Percentiles rank a stretch among this genome's conserved stretches.
Conservation (phyloP, 2,888 invertebrate species). For the Parthenolecanium corni region DNA sequence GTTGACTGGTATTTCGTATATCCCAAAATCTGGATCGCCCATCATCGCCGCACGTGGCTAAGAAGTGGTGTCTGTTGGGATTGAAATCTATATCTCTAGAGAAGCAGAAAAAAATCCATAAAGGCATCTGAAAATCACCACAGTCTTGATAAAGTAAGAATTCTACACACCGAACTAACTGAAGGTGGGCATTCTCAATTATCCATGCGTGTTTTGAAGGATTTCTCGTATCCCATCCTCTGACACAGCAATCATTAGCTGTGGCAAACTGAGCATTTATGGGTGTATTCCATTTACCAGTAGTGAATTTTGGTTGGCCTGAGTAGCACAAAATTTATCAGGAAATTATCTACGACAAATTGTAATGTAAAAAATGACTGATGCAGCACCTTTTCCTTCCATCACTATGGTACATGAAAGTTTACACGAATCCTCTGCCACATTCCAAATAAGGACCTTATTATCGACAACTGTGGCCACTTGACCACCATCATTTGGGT, state of each 20-base stretch:
- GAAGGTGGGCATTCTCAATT: slow-evolving; percentile 77
- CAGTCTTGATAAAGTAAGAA: background rate
- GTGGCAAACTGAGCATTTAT: slow-evolving; percentile 74
- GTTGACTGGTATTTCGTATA: slow-evolving; percentile 64
- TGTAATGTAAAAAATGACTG: background rate
- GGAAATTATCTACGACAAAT: background rate
- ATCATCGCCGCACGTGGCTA: slow-evolving; percentile 92
- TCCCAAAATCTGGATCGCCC: slow-evolving; percentile 95
- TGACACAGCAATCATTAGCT: slow-evolving; percentile 70
- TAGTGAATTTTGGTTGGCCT: slow-evolving; percentile 65
- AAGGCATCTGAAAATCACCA: background rate
- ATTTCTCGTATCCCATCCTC: slow-evolving; percentile 74
- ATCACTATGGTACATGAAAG: slow-evolving; percentile 36
- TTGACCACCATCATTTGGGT: slow-evolving; percentile 62
- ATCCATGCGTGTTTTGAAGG: slow-evolving; percentile 65
- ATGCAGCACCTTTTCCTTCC: slow-evolving; percentile 39
- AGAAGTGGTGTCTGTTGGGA: slow-evolving; percentile 89
- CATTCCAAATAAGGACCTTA: slow-evolving; percentile 64
- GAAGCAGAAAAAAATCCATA: background rate
- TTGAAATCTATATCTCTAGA: slow-evolving; percentile 84
- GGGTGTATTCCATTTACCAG: slow-evolving; percentile 92
- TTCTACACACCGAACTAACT: slow-evolving; percentile 50
- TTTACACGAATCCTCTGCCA: slow-evolving; percentile 45
- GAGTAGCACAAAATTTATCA: slow-evolving; percentile 38
- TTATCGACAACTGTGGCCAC: slow-evolving; percentile 66